Percentiles rank a stretch among this genome's conserved stretches.
These are phyloP conservation scores for Oryctes rhinoceros DNA, from an alignment of 1,140 invertebrate genomes.

Conservation along the genomic window DNA sequence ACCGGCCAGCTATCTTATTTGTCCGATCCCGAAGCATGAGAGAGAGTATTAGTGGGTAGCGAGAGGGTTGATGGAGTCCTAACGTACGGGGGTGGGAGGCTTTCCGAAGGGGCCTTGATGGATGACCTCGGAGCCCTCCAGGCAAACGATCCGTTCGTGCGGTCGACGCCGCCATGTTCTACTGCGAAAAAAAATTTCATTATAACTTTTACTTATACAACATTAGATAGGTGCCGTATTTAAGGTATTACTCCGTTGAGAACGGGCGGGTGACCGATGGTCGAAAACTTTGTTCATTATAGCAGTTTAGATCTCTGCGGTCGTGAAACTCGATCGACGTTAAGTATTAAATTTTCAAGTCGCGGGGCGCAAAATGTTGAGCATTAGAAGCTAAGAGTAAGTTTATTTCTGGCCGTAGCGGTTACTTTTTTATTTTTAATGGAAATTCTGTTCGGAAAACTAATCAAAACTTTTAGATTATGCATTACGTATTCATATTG, in stretches of 20 bases:
- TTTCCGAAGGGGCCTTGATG: conserved; percentile 44
- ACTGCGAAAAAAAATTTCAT: conserved; percentile 41
- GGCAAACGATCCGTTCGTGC: conserved; percentile 39
- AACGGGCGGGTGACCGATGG: conserved; percentile 22
- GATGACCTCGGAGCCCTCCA: conserved; percentile 45
- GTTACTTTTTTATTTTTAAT: background rate
- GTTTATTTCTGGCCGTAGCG: background rate
- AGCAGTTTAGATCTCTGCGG: background rate
- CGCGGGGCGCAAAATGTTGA: background rate
- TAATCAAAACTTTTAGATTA: conserved; percentile 17
- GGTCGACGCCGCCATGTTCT: conserved; percentile 39
- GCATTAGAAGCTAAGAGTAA: background rate
- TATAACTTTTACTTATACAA: conserved; percentile 45
- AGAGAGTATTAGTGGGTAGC: conserved; percentile 37
- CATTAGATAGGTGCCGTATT: conserved; percentile 23
- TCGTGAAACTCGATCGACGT: background rate
- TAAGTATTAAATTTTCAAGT: conserved; percentile 33
- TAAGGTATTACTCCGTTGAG: conserved; percentile 45
- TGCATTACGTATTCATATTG: background rate
- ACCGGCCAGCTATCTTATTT: conserved; percentile 34
- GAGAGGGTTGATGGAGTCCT: conserved; percentile 37
- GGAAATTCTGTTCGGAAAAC: background rate
- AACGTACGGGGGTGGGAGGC: conserved; percentile 35
- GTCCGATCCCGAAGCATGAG: conserved; percentile 31
- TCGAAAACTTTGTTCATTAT: conserved; percentile 28